Evolutionary conservation across 2,797 vertebrate genomes (phyloP), one percentile per base, ranked within the genome.

Genomic region (Malurus leucopterus): DNA sequence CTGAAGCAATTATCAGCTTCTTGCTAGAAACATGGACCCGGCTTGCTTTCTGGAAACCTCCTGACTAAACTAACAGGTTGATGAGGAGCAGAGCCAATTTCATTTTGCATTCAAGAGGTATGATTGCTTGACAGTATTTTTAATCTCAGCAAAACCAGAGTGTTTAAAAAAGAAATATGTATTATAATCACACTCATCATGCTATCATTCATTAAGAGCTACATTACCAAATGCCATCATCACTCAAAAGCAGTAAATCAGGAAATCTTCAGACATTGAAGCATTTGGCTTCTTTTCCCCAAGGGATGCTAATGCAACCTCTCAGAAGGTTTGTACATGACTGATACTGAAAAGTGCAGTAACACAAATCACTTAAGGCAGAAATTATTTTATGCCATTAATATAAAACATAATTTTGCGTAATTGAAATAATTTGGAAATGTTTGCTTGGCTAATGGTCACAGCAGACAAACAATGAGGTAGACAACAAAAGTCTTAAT

Each of bases 191-290:
- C 69, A 76, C 51, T 93, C 53, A 83, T 82, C 59, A 69, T 34
- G 53, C 43, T 46, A 87, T 72, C 85, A 58, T 86, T 96, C 61
- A 86, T 80, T 93, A 91, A 89, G 69, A 94, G 38, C 43, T 84
- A 55, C 61, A 69, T 89, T 93, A 93, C 64, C 67, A 92, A 92
- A 92, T 85, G 82, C 86, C 57, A 86, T 87, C 81, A 92, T 88
- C 86, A 65, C 43, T 80, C 72, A 95, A 89, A 88, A 86, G 53
- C 46, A 86, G 3, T 71, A 90, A 92, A 86, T 88, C 77, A 90
- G 91, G 80, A 94, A 95, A 75, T 62, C 89, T 92, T 84, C 93
- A 86, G 83, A 73, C 70, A 65, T 23, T 67, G 84, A 94, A 85
- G 58, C 59, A 85, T 92, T 85, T 90, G 82, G 68, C 53, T 75